A percentile compares a stretch with the other conserved stretches of the same genome.
Conservation (phyloP, 1,140 invertebrate genomes). For the Anastrepha obliqua region DNA sequence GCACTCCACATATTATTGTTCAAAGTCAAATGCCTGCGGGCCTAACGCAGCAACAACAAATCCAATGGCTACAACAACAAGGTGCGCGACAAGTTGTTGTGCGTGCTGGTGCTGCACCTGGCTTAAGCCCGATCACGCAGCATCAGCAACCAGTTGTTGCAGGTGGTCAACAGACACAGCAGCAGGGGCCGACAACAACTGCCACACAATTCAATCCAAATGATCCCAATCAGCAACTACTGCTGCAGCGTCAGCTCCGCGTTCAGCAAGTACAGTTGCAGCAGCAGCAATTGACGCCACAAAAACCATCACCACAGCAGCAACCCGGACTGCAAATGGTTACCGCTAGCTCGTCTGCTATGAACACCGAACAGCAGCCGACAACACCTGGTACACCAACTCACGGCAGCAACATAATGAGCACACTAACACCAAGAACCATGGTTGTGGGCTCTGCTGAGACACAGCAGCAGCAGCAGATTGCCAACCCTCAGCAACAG, state of each 20-base stretch:
- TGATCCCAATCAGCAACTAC: constrained; percentile 71
- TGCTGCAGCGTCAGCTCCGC: constrained; percentile 74
- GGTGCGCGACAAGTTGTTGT: constrained; percentile 77
- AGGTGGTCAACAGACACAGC: constrained; percentile 62
- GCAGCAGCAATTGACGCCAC: constrained; percentile 73
- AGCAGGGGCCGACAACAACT: constrained; percentile 48
- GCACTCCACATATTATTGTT: constrained; percentile 76
- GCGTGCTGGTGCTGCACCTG: constrained; percentile 72
- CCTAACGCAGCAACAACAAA: constrained; percentile 80
- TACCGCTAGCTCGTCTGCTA: neutral
- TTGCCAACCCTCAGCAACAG: constrained; percentile 21
- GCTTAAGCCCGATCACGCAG: constrained; percentile 74
- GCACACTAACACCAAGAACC: neutral
- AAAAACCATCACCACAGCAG: constrained; percentile 76
- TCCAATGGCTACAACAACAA: constrained; percentile 81
- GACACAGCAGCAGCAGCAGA: constrained; percentile 57
- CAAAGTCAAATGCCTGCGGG: constrained; percentile 79
- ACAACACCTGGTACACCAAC: neutral
- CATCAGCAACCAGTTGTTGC: constrained; percentile 60
- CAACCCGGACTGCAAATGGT: constrained; percentile 60
- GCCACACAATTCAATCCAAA: constrained; percentile 61
- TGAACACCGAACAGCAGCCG: neutral
- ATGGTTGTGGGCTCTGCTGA: constrained; percentile 2
- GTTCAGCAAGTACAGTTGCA: constrained; percentile 77
- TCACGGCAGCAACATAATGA: neutral